Evolutionary conservation across 2,113 vertebrate genomes (phyloP).

Genomic region (Syrmaticus mikado): DNA sequence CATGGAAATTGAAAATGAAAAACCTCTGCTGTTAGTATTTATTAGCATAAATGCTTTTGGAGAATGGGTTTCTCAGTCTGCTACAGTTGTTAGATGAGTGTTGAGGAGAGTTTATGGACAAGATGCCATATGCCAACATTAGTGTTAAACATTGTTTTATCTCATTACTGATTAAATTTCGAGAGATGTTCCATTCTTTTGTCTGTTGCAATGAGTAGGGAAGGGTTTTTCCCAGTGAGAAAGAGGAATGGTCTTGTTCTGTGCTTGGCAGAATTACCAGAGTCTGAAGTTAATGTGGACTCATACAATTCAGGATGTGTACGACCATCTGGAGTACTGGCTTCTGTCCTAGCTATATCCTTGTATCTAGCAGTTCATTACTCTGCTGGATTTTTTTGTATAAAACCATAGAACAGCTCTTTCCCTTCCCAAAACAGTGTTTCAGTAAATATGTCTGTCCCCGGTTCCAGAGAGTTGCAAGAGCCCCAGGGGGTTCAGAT

Average conservation of each 20-base stretch:
- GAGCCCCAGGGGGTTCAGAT: background rate
- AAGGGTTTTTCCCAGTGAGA: background rate
- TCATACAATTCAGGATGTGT: background rate
- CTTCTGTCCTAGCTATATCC: background rate
- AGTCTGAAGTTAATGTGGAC: background rate
- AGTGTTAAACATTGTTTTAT: background rate
- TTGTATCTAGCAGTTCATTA: background rate
- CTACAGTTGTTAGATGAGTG: background rate
- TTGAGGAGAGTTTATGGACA: background rate
- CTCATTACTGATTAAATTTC: background rate
- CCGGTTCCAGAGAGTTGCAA: background rate
- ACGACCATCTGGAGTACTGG: background rate
- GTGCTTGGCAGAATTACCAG: background rate
- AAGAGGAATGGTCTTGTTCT: background rate
- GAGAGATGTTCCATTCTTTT: background rate
- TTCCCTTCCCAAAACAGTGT: background rate
- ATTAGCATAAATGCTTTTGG: background rate
- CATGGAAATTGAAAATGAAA: background rate
- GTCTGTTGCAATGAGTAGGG: background rate
- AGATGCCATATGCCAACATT: background rate
- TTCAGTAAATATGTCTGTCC: background rate
- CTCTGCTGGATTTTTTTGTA: background rate
- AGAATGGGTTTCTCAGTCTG: background rate
- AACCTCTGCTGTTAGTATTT: background rate
- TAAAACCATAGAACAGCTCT: background rate